These are phyloP conservation scores for Alitta virens DNA, from an alignment of 2,888 invertebrate species.

Conservation along the genomic window DNA sequence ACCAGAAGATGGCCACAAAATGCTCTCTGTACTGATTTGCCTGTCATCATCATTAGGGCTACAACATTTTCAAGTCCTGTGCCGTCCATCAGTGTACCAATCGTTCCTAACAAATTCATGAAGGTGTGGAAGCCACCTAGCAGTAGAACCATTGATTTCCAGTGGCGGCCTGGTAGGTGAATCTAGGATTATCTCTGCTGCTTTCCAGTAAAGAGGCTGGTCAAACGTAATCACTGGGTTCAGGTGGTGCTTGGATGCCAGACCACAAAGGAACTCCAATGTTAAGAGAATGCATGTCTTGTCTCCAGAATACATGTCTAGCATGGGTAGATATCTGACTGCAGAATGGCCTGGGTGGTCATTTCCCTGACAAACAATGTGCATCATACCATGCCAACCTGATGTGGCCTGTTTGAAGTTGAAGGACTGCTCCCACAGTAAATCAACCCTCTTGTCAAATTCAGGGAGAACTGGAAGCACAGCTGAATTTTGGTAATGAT, in stretches of 20 bases:
- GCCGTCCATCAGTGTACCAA: constrained; percentile 6
- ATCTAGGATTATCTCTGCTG: constrained; percentile 9
- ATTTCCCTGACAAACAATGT: constrained; percentile 9
- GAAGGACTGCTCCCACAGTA: background rate
- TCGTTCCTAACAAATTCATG: constrained; percentile 17
- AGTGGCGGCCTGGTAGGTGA: constrained; percentile 12
- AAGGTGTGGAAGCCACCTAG: constrained; percentile 17
- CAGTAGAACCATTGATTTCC: constrained; percentile 9
- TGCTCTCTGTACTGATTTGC: constrained; percentile 13
- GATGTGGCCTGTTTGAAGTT: background rate
- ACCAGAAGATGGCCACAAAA: constrained; percentile 20
- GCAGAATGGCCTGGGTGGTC: constrained; percentile 20
- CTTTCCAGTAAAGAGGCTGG: constrained; percentile 16
- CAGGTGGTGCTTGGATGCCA: constrained; percentile 13
- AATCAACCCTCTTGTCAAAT: background rate
- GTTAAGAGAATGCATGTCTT: constrained; percentile 3
- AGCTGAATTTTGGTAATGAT: no score
- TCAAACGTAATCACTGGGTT: constrained; percentile 5
- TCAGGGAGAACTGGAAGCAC: constrained; percentile 5
- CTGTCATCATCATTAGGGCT: constrained; percentile 14
- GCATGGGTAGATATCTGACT: constrained; percentile 24
- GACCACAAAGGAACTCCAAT: constrained; percentile 7
- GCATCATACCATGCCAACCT: constrained; percentile 18
- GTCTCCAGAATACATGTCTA: constrained; percentile 26
- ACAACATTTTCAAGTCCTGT: constrained; percentile 15